Evolutionary conservation across 2,113 vertebrate genomes (phyloP), one percentile per base, ranked within the genome.

Genomic region (Thymallus thymallus): DNA sequence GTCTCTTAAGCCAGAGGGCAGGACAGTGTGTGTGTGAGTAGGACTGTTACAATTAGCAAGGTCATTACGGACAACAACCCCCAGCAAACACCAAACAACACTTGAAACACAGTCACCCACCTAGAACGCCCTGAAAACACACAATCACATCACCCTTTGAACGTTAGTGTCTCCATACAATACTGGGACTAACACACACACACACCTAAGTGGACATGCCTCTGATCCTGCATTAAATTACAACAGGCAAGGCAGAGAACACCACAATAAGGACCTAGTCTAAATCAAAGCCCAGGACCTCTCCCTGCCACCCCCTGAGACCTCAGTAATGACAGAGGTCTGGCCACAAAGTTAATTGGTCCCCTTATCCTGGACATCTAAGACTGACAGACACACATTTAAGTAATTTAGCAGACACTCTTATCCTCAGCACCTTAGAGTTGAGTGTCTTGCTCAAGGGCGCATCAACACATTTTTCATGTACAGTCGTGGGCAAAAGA

Each of bases 21-120:
- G 9, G 35, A 41, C 35, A 41, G 35, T 41, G 35, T 2, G 35
- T 2, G 35, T 2, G 35, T 32, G 32, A 41, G 32, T 35, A 35
- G 32, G 32, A 6, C 1, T 35, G 84, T 84, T 74, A 84, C 55
- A 74, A 81, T 74, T 45, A 60, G 76, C 81, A 76, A 76, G 82
- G 80, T 80, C 74, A 77, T 78, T 76, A 76, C 73, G 84, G 82
- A 80, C 67, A 76, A 82, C 12, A 26, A 64, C 75, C 73, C 51
- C 58, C 70, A 67, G 3, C 16, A 67, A 6, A 67, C 64, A 67
- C 71, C 79, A 82, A 62, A 81, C 69, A 77, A 20, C 13, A 70
- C 7, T 32, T 55, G 13, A 58, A 74, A 65, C 68, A 66, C 58
- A 23, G 73, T 56, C 69, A 76, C 70, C 58, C 71, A 24, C 63